phyloP scores from a whole-genome alignment of 2,113 vertebrate species.

The Crypturellus undulatus region DNA sequence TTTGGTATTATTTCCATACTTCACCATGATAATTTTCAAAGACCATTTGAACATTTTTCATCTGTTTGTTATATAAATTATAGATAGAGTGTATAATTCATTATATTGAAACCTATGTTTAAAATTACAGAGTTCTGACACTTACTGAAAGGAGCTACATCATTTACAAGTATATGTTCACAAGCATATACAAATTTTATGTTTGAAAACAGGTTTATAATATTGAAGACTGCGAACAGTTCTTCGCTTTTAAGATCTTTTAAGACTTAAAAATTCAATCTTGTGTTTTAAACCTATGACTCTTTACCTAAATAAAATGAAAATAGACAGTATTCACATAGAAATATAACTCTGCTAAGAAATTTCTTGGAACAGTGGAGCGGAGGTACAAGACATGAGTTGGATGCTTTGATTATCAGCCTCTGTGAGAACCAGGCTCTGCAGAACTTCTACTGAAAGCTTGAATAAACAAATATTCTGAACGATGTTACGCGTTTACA shows the following conservation, averaged over 20 bases:
- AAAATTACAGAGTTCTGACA: neutral
- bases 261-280: slow-evolving; percentile 4
- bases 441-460: neutral
- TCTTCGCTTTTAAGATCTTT: slow-evolving; percentile 5
- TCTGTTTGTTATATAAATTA: neutral
- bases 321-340: neutral
- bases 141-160: neutral
- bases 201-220: neutral
- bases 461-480: neutral
- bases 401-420: neutral
- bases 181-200: neutral
- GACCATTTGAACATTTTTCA: neutral
- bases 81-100: neutral
- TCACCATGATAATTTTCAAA: neutral
- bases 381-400: neutral
- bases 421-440: neutral
- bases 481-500: neutral
- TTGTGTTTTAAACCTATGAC: neutral
- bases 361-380: neutral
- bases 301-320: neutral
- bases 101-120: neutral
- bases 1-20: neutral
- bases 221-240: neutral
- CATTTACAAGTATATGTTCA: neutral
- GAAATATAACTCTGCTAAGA: neutral